phyloP scores from a whole-genome alignment of 1,140 invertebrate species.

The Dendrolimus punctatus region DNA sequence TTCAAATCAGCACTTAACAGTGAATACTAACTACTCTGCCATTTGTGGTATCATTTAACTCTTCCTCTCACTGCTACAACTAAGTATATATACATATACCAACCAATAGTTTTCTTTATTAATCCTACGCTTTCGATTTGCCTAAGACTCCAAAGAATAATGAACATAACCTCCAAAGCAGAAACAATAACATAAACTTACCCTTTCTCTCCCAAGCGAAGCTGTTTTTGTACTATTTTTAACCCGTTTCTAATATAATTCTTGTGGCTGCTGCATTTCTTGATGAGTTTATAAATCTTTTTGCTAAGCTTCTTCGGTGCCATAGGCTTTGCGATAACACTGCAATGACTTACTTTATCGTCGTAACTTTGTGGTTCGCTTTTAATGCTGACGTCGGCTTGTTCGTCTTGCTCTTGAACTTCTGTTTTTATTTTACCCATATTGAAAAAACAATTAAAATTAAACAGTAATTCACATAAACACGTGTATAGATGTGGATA shows the following conservation, averaged over 20 bases:
- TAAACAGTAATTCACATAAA: conserved; percentile 5
- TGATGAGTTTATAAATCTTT: conserved; percentile 94
- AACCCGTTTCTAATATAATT: conserved; percentile 85
- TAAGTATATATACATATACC: too few species aligned
- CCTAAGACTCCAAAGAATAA: not conserved
- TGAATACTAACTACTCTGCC: too few species aligned
- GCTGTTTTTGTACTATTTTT: conserved; percentile 90
- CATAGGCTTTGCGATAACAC: conserved; percentile 90
- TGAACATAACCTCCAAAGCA: conserved; percentile 63
- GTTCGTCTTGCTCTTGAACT: conserved; percentile 49
- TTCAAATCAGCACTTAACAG: too few species aligned
- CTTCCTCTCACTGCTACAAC: too few species aligned
- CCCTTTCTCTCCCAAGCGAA: conserved; percentile 93
- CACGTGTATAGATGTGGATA: conserved; percentile 11
- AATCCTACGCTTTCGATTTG: too few species aligned
- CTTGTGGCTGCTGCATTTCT: conserved; percentile 90
- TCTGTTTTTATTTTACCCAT: conserved; percentile 74
- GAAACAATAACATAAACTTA: conserved; percentile 49
- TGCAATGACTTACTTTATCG: conserved; percentile 79
- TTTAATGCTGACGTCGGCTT: conserved; percentile 43
- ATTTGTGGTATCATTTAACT: too few species aligned
- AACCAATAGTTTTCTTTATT: too few species aligned
- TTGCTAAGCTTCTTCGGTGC: conserved; percentile 94
- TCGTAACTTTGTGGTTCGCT: conserved; percentile 57
- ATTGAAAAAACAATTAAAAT: conserved; percentile 17